Evolutionary conservation across 2,113 vertebrate genomes (phyloP).

Genomic region (Hucho hucho): DNA sequence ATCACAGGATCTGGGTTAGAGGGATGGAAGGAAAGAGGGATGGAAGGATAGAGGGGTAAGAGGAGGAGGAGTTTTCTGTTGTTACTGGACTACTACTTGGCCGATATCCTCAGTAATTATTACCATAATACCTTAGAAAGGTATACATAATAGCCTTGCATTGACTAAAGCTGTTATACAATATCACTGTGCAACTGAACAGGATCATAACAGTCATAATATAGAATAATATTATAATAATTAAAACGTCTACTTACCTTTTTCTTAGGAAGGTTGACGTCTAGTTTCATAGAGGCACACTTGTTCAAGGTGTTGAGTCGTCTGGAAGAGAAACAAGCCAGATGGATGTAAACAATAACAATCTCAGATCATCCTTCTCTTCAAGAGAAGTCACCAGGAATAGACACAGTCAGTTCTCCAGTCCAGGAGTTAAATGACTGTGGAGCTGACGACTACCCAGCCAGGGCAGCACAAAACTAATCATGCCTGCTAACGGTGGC

Average conservation of each 20-base stretch:
- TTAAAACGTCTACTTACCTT: conserved; percentile 78
- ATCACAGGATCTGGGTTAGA: conserved; percentile 36
- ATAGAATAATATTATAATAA: neutral
- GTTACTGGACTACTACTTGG: too few relatives aligned
- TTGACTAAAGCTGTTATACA: neutral
- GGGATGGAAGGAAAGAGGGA: conserved; percentile 7
- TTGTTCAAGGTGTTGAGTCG: conserved; percentile 96
- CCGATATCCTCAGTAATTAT: too few relatives aligned
- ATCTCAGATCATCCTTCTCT: neutral
- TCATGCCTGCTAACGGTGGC: conserved; percentile 52
- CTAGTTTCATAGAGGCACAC: conserved; percentile 98
- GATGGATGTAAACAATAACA: neutral
- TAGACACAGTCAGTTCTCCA: conserved; percentile 30
- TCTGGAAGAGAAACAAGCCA: conserved; percentile 68
- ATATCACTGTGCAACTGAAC: neutral
- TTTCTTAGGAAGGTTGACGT: conserved; percentile 93
- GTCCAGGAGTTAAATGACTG: conserved; percentile 21
- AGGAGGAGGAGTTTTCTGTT: too few relatives aligned
- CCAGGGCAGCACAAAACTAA: conserved; percentile 42
- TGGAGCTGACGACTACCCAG: neutral
- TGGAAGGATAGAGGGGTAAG: too few relatives aligned
- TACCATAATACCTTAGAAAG: too few relatives aligned
- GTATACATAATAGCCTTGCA: too few relatives aligned
- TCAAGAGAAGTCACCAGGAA: conserved; percentile 22
- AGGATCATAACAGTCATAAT: neutral